Base-by-base conservation (phyloP, 1,140 invertebrate genomes). In the Ericerus pela region DNA sequence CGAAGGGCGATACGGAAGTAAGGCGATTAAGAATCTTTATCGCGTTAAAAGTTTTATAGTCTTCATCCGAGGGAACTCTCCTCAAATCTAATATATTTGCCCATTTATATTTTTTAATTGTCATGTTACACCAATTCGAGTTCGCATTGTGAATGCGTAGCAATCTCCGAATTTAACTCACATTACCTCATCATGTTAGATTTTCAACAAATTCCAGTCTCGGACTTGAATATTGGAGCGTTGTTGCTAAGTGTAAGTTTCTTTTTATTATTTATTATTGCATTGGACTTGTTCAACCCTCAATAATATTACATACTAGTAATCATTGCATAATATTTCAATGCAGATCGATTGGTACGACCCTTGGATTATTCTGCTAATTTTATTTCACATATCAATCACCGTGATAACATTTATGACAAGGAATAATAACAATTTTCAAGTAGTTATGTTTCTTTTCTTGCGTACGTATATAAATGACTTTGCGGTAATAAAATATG, bases 341-440 rank as follows among this genome's bases (percentile, higher is more conserved):
- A 33, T 79, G 51, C 70, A 90, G 88, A 86, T 90, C 67, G 86
- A 91, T 66, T 91, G 86, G 86, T 75, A 76, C 60, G 88, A 91
- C 71, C 85, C 87, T 38, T 88, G 85, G 85, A 72, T 90, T 11
- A 81, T 85, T 53, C 78, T 77, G 16, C 65, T 90, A 3, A 67
- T 89, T 55, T 71, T 76, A 28, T 81, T 87, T 66, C 87, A 91
- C 65, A 67, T 88, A 38, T 68, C 80, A 29, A 76, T 88, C 6
- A 88, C 85, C 47, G 73, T 85, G 61, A 83, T 80, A 51, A 84
- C 84, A 27, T 69, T 89, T 36, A 75, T 85, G 59, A 89, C 86
- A 37, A 75, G 85, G 62, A 88, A 88, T 70, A 81, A 87, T 73
- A 79, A 81, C 59, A 89, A 88, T 69, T 84, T 89, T 65, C 88